phyloP scores from a whole-genome alignment of 2,113 vertebrate genomes.

The Entelurus aequoreus region DNA sequence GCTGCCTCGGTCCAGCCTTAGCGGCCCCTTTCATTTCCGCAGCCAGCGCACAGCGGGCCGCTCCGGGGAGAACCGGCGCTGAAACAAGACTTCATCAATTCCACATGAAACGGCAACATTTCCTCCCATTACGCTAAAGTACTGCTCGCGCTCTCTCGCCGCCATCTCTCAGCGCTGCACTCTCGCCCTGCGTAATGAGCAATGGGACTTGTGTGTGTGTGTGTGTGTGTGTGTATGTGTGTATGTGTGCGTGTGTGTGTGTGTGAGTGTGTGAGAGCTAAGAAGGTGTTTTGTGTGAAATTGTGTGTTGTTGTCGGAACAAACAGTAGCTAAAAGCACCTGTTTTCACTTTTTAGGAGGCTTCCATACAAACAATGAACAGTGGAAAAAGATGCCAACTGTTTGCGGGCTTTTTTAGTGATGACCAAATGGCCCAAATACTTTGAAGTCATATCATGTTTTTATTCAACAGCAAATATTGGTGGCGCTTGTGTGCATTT shows the following conservation, averaged over 20 bases:
- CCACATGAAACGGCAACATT: slow-evolving; percentile 89
- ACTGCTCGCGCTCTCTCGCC: slow-evolving; percentile 48
- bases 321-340: no score
- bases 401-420: no score
- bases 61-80: slow-evolving; percentile 79
- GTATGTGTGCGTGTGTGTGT: slow-evolving; percentile 12
- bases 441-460: no score
- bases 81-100: slow-evolving; percentile 90
- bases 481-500: no score
- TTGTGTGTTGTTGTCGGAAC: background rate
- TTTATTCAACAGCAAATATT: no score
- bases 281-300: slow-evolving; percentile 3
- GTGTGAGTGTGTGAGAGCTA: background rate
- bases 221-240: slow-evolving; percentile 8
- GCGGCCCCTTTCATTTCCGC: slow-evolving; percentile 83
- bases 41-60: slow-evolving; percentile 50
- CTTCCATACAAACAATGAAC: no score
- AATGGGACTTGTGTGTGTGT: slow-evolving; percentile 40
- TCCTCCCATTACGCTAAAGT: slow-evolving; percentile 82
- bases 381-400: no score
- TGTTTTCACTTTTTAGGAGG: no score
- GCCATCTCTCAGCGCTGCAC: slow-evolving; percentile 57
- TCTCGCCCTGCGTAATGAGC: slow-evolving; percentile 62
- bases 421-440: no score
- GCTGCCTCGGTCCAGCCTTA: slow-evolving; percentile 54